Conservation (phyloP, 2,113 vertebrate genomes). For the Alosa alosa region DNA sequence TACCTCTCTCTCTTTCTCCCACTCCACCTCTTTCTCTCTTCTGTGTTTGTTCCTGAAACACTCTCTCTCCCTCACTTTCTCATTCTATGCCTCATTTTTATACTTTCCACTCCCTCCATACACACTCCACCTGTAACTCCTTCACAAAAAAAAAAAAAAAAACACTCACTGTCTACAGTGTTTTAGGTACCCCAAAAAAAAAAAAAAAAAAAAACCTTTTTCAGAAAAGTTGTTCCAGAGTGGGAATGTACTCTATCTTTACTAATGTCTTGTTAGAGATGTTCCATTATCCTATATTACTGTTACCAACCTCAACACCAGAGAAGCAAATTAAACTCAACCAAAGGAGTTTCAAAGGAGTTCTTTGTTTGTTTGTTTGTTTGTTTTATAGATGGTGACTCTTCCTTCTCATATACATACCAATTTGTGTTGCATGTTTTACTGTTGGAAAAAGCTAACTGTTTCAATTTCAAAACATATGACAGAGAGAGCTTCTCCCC, state of each 20-base stretch:
- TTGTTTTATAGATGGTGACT: neutral
- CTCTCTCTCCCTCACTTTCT: slow-evolving; percentile 40
- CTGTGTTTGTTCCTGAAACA: neutral
- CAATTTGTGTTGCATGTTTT: neutral
- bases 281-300: neutral
- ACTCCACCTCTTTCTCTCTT: neutral
- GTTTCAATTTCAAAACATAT: neutral
- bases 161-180: no score
- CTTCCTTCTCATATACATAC: neutral
- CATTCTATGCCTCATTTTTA: slow-evolving; percentile 23
- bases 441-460: neutral
- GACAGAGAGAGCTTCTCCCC: neutral
- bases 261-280: no score
- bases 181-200: no score
- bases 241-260: no score
- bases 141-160: no score
- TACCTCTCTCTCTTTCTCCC: slow-evolving; percentile 32
- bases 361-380: neutral
- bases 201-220: no score
- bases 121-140: neutral
- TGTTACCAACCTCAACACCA: no score
- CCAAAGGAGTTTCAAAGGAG: neutral
- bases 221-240: no score
- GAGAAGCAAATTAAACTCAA: neutral
- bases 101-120: no score